A percentile compares a stretch with the other conserved stretches of the same genome.
These are phyloP conservation scores for Drosophila anceps DNA, from an alignment of 2,888 invertebrate species.

Conservation along the genomic window DNA sequence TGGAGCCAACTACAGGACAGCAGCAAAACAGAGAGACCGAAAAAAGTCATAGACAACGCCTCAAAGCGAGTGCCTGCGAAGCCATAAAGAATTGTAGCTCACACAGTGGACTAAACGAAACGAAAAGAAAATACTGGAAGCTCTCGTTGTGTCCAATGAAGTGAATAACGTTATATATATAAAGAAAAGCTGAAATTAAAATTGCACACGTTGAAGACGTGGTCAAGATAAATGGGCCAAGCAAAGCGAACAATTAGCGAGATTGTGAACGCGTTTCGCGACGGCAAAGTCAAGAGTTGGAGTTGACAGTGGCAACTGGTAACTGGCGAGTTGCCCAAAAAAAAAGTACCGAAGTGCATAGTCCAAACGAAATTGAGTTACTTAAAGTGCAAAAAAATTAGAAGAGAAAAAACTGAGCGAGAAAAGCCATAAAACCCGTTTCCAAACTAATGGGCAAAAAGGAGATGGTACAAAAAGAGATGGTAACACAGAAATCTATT, in stretches of 20 bases:
- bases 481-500: not conserved
- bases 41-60: conserved; percentile 43
- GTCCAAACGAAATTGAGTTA: conserved; percentile 54
- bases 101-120: conserved; percentile 16
- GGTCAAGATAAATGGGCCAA: conserved; percentile 50
- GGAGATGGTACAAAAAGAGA: not conserved
- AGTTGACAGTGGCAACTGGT: conserved; percentile 46
- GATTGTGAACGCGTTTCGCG: conserved; percentile 2
- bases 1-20: conserved; percentile 49
- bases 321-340: conserved; percentile 40
- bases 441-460: not conserved
- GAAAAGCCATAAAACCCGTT: conserved; percentile 5
- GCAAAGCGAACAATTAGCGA: conserved; percentile 51
- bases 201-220: conserved; percentile 40
- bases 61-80: conserved; percentile 28
- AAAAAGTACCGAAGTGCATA: conserved; percentile 9
- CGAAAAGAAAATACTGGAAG: not conserved
- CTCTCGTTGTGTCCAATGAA: conserved; percentile 55
- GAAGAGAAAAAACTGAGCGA: not conserved
- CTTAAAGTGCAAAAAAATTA: conserved; percentile 25
- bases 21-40: conserved; percentile 22
- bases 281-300: conserved; percentile 20
- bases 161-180: conserved; percentile 72
- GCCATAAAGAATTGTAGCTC: conserved; percentile 6
- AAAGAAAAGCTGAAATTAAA: conserved; percentile 69